These are phyloP conservation scores for Stomatorhinus walkeri DNA, from an alignment of 2,797 vertebrate genomes.

Conservation along the genomic window DNA sequence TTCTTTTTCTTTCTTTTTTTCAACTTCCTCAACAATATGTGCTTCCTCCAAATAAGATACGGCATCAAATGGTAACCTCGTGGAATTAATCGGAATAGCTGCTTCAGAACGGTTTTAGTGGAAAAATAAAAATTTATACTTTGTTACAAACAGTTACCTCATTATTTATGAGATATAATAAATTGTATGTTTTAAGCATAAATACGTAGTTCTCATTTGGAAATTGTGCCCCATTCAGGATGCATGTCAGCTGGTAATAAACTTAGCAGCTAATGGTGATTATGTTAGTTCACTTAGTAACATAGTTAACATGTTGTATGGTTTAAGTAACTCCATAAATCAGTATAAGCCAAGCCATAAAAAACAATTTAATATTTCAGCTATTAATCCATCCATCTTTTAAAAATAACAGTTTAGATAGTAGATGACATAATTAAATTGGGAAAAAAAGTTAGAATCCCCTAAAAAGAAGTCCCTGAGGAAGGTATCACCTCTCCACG, in stretches of 20 bases:
- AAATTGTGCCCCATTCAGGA: neutral
- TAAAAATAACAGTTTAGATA: neutral
- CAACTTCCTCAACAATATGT: conserved; percentile 41
- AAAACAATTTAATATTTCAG: neutral
- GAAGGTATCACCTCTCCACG: neutral
- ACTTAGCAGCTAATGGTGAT: neutral
- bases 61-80: neutral
- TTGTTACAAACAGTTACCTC: neutral
- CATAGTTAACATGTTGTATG: neutral
- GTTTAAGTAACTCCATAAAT: neutral
- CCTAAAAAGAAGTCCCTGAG: neutral
- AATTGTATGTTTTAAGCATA: neutral
- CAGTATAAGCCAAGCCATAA: neutral
- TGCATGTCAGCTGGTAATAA: neutral
- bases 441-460: neutral
- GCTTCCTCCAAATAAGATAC: conserved; percentile 59
- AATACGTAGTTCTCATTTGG: neutral
- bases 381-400: neutral
- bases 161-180: neutral
- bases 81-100: neutral
- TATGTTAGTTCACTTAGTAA: neutral
- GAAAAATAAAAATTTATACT: neutral
- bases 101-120: neutral
- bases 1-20: neutral
- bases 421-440: neutral